Base-by-base conservation (phyloP, 2,888 invertebrate genomes). In the Pristionchus maxplancki region DNA sequence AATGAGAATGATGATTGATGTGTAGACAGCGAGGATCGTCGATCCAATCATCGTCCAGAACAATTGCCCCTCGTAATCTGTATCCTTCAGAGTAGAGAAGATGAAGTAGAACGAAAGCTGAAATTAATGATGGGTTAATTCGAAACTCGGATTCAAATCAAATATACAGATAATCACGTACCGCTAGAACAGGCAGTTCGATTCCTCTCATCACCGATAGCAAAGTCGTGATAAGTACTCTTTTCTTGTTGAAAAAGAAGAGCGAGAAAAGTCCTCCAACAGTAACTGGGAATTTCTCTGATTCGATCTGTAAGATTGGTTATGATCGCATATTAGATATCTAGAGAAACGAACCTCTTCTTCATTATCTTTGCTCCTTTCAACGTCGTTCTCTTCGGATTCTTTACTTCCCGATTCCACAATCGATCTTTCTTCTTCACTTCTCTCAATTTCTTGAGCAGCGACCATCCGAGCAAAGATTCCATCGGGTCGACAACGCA, bases 391-490 rank as follows among this genome's bases (percentile, higher is more conserved):
- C 17, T n/a, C 37, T 24, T 28, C 64, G 37, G 44, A 53, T 53
- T 62, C 40, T n/a, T 64, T n/a, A 28, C 53, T 62, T 11, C 31
- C 15, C 15, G 53, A 37, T n/a, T 40, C n/a, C 0, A 15, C 24
- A 2, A 34, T 85, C 37, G 31, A 20, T 62, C 37, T 64, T 5
- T 85, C 40, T 24, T 64, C 85, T 44, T 64, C 64, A 6, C 13
- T 44, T 44, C 48, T 64, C 13, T 85, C 44, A 64, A 85, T 62
- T 31, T 62, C 85, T 34, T 85, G 85, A 34, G 48, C 44, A 9
- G 62, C 64, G 44, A 85, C 28, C 85, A 85, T 85, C 44, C 48
- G 13, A 37, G 85, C 40, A 64, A 85, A 85, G 28, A 85, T 85
- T 64, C 85, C 64, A 40, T 64, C 28, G 28, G n/a, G 44, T 15